A percentile compares a stretch with the other conserved stretches of the same genome.
Conservation (phyloP, 1,140 invertebrate species). For the Ephestia elutella region DNA sequence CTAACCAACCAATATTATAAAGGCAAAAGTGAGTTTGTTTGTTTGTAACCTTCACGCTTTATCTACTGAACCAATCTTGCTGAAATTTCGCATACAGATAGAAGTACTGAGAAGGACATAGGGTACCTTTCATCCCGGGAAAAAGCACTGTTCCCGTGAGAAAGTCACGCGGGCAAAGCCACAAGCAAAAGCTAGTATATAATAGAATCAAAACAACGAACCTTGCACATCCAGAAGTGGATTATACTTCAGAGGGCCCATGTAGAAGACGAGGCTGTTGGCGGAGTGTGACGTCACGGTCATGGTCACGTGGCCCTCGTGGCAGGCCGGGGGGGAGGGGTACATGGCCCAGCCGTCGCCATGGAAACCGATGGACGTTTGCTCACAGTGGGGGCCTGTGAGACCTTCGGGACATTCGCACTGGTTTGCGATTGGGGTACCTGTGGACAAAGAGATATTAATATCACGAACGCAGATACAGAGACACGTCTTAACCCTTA, state of each 20-base stretch:
- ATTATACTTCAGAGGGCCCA: constrained; percentile 86
- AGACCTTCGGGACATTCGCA: constrained; percentile 82
- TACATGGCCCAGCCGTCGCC: constrained; percentile 93
- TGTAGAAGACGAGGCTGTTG: constrained; percentile 91
- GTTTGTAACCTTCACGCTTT: no score
- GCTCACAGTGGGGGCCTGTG: constrained; percentile 92
- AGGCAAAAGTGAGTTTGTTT: no score
- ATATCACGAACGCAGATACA: no score
- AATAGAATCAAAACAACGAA: constrained; percentile 28
- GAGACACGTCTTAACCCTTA: no score
- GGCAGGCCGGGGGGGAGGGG: constrained; percentile 84
- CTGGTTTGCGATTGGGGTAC: constrained; percentile 76
- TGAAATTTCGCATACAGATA: no score
- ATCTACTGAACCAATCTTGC: no score
- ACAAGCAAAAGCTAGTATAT: no score
- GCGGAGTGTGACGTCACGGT: constrained; percentile 83
- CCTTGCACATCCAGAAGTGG: constrained; percentile 77
- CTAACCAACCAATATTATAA: no score
- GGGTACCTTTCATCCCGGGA: no score
- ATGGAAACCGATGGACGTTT: constrained; percentile 88
- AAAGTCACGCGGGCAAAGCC: no score
- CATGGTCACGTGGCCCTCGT: constrained; percentile 84
- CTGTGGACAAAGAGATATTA: constrained; percentile 27
- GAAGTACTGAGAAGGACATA: no score
- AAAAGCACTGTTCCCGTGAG: no score